A percentile compares a stretch with the other conserved stretches of the same genome.
These are phyloP conservation scores for Phymatocera aterrima DNA, from an alignment of 2,888 invertebrate species.

Conservation along the genomic window DNA sequence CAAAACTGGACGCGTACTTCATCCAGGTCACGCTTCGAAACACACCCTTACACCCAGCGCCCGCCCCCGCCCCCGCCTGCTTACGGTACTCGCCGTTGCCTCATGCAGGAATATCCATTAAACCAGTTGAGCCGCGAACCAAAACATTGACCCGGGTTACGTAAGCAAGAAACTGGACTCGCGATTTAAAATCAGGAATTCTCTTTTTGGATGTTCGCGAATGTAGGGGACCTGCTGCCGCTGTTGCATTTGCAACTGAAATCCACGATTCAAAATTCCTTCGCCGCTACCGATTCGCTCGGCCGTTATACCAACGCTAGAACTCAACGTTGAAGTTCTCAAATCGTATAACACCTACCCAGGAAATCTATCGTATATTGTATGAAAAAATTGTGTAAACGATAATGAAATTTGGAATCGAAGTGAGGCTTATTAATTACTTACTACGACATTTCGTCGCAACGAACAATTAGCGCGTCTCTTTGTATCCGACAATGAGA, in stretches of 20 bases:
- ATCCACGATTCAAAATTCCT: background rate
- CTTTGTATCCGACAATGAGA: too few relatives aligned
- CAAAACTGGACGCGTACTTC: constrained; percentile 40
- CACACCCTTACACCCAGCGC: constrained; percentile 11
- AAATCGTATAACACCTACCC: too few relatives aligned
- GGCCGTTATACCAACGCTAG: too few relatives aligned
- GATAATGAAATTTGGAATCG: too few relatives aligned
- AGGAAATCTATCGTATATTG: too few relatives aligned
- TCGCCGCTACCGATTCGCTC: background rate
- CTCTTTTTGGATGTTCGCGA: too few relatives aligned
- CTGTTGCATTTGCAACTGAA: background rate
- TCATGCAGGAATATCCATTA: constrained; percentile 36
- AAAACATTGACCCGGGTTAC: constrained; percentile 38
- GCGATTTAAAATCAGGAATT: constrained; percentile 7
- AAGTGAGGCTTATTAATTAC: too few relatives aligned
- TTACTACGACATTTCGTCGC: too few relatives aligned
- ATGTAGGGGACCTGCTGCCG: too few relatives aligned
- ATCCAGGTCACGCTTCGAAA: constrained; percentile 40
- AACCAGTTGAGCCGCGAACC: constrained; percentile 25
- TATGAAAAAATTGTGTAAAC: too few relatives aligned
- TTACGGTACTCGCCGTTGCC: background rate
- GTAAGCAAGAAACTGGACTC: constrained; percentile 21
- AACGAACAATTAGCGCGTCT: background rate
- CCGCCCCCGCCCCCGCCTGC: background rate
- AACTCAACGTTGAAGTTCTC: too few relatives aligned